Percentiles rank a stretch among this genome's conserved stretches.
These are phyloP conservation scores for Drosophila ficusphila DNA, from an alignment of 1,140 invertebrate genomes.

Conservation along the genomic window DNA sequence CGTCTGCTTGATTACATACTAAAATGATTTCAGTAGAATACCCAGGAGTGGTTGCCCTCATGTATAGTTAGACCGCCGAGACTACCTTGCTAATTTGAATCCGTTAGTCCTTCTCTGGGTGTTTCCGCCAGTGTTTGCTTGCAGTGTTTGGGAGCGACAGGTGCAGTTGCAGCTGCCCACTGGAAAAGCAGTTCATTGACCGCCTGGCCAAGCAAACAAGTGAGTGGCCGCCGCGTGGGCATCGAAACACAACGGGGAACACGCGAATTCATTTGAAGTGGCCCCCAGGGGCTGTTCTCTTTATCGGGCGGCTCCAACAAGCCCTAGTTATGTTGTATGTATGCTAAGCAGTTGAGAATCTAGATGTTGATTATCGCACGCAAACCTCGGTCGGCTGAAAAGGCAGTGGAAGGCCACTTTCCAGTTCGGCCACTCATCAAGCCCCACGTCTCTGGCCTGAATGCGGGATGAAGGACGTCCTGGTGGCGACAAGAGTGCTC, in stretches of 20 bases:
- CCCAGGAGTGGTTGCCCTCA: too few species aligned
- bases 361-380: conserved; percentile 78
- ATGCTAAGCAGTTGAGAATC: conserved; percentile 70
- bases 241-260: conserved; percentile 30
- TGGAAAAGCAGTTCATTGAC: conserved; percentile 56
- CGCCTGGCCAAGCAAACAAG: conserved; percentile 50
- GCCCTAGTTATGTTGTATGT: conserved; percentile 71
- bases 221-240: conserved; percentile 36
- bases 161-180: conserved; percentile 6
- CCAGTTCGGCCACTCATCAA: conserved; percentile 15
- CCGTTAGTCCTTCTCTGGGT: background rate
- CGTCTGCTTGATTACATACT: too few species aligned
- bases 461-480: conserved; percentile 1
- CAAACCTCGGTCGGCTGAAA: conserved; percentile 35
- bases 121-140: background rate
- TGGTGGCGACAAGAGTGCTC: background rate
- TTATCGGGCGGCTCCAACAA: conserved; percentile 71
- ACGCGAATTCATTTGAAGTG: conserved; percentile 67
- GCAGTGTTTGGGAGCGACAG: background rate
- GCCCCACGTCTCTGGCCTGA: conserved; percentile 22
- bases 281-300: conserved; percentile 32
- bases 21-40: too few species aligned
- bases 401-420: conserved; percentile 7
- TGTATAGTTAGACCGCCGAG: too few species aligned
- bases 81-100: too few species aligned